A percentile compares a stretch with the other conserved stretches of the same genome.
phyloP scores from a whole-genome alignment of 2,797 vertebrate species.

The Sebastes steindachneri region DNA sequence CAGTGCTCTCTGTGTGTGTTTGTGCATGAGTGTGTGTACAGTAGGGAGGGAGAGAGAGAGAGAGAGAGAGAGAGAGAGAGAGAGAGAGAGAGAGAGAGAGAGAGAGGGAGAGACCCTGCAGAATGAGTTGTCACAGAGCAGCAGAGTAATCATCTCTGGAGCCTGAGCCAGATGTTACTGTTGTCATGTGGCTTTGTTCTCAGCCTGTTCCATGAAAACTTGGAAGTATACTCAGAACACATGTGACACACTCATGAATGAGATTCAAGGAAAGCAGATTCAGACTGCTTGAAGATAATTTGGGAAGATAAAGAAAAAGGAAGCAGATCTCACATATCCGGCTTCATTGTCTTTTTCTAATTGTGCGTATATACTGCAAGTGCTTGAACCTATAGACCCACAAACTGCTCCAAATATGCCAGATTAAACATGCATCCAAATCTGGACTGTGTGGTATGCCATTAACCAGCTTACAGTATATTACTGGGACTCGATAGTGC shows the following conservation, averaged over 20 bases:
- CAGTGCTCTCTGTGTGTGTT: background rate
- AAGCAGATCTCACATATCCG: background rate
- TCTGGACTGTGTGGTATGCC: conserved; percentile 12
- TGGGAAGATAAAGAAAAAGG: background rate
- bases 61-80: background rate
- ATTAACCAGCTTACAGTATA: conserved; percentile 43
- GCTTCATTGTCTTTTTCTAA: background rate
- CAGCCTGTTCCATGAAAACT: conserved; percentile 55
- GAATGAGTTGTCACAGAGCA: conserved; percentile 68
- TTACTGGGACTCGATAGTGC: conserved; percentile 24
- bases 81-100: background rate
- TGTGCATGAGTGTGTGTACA: conserved; percentile 21
- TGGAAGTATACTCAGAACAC: conserved; percentile 35
- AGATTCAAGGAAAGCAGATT: background rate
- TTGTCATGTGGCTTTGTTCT: conserved; percentile 72
- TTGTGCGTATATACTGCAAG: background rate
- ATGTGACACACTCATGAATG: background rate
- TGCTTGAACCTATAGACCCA: background rate
- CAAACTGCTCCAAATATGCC: conserved; percentile 19
- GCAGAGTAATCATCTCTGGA: conserved; percentile 78
- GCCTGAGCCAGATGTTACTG: conserved; percentile 79
- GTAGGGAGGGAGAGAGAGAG: background rate
- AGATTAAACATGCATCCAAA: conserved; percentile 52
- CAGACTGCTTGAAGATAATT: background rate
- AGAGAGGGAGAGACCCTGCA: background rate